Conservation (phyloP, 2,888 invertebrate species). For the Lasius fuliginosus region DNA sequence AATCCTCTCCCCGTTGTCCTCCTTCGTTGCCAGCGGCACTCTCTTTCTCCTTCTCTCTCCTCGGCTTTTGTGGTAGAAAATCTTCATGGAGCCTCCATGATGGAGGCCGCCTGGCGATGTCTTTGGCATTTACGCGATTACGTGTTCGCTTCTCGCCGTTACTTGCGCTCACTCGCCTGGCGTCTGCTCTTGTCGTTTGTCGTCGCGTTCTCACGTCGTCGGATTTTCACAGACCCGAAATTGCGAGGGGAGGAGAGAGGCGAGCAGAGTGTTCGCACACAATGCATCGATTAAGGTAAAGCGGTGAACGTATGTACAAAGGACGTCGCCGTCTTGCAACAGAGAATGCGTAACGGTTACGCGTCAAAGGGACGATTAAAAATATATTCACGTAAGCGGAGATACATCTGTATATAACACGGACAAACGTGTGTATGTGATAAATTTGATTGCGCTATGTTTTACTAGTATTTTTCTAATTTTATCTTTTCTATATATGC, state of each 20-base stretch:
- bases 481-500: not conserved
- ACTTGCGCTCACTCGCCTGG: not conserved
- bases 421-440: not conserved
- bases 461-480: not conserved
- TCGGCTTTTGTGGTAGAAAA: conserved; percentile 40
- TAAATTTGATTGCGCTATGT: not conserved
- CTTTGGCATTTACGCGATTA: conserved; percentile 54
- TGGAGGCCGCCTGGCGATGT: conserved; percentile 42
- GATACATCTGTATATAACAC: not conserved
- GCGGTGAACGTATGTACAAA: conserved; percentile 37
- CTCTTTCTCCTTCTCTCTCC: not conserved
- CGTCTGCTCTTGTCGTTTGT: conserved; percentile 28
- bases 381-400: conserved; percentile 16
- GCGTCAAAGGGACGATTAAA: conserved; percentile 48
- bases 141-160: conserved; percentile 33
- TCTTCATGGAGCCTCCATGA: conserved; percentile 30
- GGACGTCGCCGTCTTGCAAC: conserved; percentile 27
- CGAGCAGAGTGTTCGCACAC: not conserved
- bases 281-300: conserved; percentile 52
- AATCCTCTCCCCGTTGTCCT: conserved; percentile 55
- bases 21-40: conserved; percentile 33
- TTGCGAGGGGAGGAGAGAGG: conserved; percentile 9
- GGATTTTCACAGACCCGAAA: conserved; percentile 44
- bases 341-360: conserved; percentile 10
- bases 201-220: conserved; percentile 35